Evolutionary conservation across 2,113 vertebrate genomes (phyloP).

Genomic region (Tautogolabrus adspersus): DNA sequence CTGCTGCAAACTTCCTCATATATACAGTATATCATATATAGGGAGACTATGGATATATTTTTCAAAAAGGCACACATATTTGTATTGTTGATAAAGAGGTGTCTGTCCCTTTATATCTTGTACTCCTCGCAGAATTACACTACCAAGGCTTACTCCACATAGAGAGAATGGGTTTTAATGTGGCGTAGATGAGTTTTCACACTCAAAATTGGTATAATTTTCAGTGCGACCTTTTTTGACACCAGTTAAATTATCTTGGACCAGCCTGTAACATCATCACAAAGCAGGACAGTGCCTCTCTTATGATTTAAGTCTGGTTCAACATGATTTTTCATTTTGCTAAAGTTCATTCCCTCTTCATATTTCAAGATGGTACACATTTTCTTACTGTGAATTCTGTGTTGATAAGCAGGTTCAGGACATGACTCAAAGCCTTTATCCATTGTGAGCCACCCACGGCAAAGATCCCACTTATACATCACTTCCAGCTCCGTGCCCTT

Average conservation of each 20-base stretch:
- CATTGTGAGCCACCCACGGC: constrained; percentile 20
- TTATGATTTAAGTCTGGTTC: background rate
- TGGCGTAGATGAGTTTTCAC: constrained; percentile 22
- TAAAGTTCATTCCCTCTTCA: background rate
- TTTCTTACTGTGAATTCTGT: background rate
- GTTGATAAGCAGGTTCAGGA: constrained; percentile 21
- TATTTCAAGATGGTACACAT: background rate
- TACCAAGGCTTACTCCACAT: background rate
- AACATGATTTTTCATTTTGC: constrained; percentile 8
- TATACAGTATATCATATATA: background rate
- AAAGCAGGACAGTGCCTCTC: background rate
- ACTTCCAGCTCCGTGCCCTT: background rate
- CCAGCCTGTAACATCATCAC: background rate
- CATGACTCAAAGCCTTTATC: constrained; percentile 46
- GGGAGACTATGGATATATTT: background rate
- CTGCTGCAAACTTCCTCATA: background rate
- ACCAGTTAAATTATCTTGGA: constrained; percentile 12
- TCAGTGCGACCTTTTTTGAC: constrained; percentile 24
- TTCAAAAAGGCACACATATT: background rate
- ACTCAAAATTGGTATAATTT: background rate
- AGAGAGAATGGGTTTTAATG: constrained; percentile 8
- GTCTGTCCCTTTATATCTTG: background rate
- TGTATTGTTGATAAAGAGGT: background rate
- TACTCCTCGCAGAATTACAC: constrained; percentile 2
- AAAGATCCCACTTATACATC: constrained; percentile 17